These are phyloP conservation scores for Anoplopoma fimbria DNA, from an alignment of 2,113 vertebrate species.

Conservation along the genomic window DNA sequence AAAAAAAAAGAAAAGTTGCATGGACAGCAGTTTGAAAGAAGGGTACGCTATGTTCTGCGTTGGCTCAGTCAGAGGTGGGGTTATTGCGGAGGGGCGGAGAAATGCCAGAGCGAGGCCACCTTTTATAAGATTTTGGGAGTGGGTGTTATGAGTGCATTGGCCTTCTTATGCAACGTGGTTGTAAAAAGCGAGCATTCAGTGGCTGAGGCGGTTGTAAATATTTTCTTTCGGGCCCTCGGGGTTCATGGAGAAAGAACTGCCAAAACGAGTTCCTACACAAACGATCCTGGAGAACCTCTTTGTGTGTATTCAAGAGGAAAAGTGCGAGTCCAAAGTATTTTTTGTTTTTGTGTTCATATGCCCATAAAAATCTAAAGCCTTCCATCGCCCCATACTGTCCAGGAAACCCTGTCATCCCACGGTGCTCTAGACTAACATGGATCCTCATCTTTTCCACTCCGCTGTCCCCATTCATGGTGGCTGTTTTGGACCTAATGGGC, in stretches of 20 bases:
- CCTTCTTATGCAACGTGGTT: conserved; percentile 49
- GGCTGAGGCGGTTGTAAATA: conserved; percentile 21
- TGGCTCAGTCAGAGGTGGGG: conserved; percentile 17
- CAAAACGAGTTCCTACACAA: conserved; percentile 27
- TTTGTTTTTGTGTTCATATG: not conserved
- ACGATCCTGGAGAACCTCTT: not conserved
- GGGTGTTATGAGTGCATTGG: conserved; percentile 10
- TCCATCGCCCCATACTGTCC: not conserved
- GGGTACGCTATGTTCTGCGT: conserved; percentile 35
- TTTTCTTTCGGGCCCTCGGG: conserved; percentile 34
- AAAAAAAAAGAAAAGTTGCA: conserved; percentile 44
- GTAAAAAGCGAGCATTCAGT: conserved; percentile 50
- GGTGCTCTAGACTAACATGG: conserved; percentile 1
- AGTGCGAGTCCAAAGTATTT: not conserved
- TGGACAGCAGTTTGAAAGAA: conserved; percentile 17
- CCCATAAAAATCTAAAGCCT: not conserved
- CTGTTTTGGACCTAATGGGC: conserved; percentile 42
- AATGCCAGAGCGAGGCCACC: conserved; percentile 22
- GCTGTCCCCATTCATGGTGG: conserved; percentile 55
- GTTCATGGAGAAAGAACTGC: conserved; percentile 9
- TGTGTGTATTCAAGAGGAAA: not conserved
- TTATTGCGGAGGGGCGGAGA: conserved; percentile 1
- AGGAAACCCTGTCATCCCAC: conserved; percentile 12
- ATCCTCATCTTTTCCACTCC: conserved; percentile 44
- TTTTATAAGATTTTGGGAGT: conserved; percentile 26